Evolutionary conservation across 1,140 invertebrate species (phyloP), one percentile per base, ranked within the genome.

Genomic region (Lineus longissimus): DNA sequence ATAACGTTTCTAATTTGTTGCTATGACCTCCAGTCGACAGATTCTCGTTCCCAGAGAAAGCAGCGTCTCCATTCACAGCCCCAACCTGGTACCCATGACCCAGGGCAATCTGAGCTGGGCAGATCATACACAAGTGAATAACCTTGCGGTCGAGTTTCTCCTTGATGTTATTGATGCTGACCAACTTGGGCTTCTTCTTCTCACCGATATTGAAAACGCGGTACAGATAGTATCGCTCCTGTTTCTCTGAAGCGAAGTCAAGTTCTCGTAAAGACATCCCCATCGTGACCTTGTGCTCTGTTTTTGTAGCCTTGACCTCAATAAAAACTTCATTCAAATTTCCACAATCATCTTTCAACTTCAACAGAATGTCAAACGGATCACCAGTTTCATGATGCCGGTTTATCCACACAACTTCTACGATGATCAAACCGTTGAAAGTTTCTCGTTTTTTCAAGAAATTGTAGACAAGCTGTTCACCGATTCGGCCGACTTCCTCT

Each of bases 271-370:
- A 25, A 11, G 55, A 59, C 30, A 63, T 63, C 31, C 58, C 62
- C 22, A 63, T 58, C 11, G 41, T 59, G 23, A 36, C 23, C 23
- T 63, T 63, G 19, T 40, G 15, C 17, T 63, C 55, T 22, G 56
- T 29, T 33, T n/a, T 23, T 25, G 62, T 63, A n/a, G 33, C 45
- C 30, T 63, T 63, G n/a, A 63, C 62, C 33, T 63, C 62, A 41
- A 63, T 43, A 29, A 59, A 63, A 17, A 45, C 41, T 13, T 25
- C 27, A 25, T 4, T n/a, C n/a, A 7, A 1, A 19, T 47, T 30
- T 22, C 23, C 27, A 11, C 15, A 17, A 55, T 30, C 27, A 17
- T 55, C 13, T 4, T 7, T 15, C 4, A 36, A 15, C 15, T 36
- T 36, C 33, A 36, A 36, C 4, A 4, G 15, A 15, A 36, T 4